These are phyloP conservation scores for Podargus strigoides DNA, from an alignment of 2,797 vertebrate genomes.

Conservation along the genomic window DNA sequence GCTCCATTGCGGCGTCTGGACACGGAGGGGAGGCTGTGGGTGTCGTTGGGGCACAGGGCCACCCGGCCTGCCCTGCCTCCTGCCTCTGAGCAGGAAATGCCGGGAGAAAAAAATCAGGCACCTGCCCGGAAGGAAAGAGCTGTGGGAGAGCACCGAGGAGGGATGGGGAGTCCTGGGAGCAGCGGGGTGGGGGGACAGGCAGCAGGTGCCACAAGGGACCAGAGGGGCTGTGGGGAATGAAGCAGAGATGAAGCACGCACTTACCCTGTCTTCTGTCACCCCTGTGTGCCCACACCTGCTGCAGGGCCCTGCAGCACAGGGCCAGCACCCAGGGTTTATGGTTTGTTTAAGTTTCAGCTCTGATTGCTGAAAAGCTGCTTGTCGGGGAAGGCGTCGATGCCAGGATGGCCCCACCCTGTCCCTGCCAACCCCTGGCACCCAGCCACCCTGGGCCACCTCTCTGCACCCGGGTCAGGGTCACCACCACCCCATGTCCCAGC, in stretches of 20 bases:
- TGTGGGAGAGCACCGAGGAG: background rate
- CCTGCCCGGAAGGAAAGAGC: background rate
- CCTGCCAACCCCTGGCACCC: background rate
- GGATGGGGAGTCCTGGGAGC: background rate
- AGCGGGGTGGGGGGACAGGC: background rate
- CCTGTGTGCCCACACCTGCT: background rate
- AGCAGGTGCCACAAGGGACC: background rate
- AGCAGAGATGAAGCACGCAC: background rate
- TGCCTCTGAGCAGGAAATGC: background rate
- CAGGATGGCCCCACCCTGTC: background rate
- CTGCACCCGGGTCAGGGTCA: background rate
- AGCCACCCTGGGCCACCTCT: background rate
- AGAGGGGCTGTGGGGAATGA: background rate
- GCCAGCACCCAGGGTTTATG: background rate
- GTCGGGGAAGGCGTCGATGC: background rate
- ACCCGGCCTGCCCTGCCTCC: background rate
- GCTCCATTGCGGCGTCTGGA: constrained; percentile 14
- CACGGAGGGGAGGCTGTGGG: background rate
- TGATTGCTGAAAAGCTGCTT: background rate
- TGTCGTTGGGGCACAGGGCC: fast-evolving
- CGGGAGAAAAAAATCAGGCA: background rate
- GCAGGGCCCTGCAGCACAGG: background rate
- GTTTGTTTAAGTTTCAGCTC: constrained; percentile 6
- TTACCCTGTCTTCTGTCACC: background rate
- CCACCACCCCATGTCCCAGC: background rate